Conservation (phyloP, 2,797 vertebrate genomes). For the Gallirallus australis region DNA sequence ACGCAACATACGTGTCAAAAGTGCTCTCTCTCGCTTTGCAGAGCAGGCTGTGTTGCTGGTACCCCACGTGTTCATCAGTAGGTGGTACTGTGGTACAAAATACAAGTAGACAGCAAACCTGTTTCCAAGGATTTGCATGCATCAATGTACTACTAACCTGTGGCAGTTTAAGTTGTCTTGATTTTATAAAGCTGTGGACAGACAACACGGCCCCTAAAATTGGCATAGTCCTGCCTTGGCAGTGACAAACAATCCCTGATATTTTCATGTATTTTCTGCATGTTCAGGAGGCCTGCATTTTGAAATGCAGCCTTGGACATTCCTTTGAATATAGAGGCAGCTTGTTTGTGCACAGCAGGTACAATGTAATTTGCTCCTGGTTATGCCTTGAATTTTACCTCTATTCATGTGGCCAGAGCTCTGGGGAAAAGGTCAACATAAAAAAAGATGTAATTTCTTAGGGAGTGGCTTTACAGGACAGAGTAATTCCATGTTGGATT, state of each 20-base stretch:
- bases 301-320: not conserved
- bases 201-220: accelerated
- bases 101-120: not conserved
- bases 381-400: not conserved
- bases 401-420: not conserved
- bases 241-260: not conserved
- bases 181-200: not conserved
- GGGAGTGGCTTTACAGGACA: not conserved
- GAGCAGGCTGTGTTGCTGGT: not conserved
- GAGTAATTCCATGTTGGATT: not conserved
- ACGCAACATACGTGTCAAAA: not conserved
- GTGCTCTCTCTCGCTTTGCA: not conserved
- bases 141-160: not conserved
- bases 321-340: not conserved
- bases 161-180: not conserved
- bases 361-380: not conserved
- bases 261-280: not conserved
- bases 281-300: not conserved
- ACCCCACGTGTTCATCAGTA: not conserved
- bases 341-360: not conserved
- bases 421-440: not conserved
- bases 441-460: not conserved
- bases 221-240: not conserved
- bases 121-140: not conserved
- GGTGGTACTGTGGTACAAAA: not conserved